These are phyloP conservation scores for Neotoxoptera formosana DNA, from an alignment of 1,140 invertebrate genomes.

Conservation along the genomic window DNA sequence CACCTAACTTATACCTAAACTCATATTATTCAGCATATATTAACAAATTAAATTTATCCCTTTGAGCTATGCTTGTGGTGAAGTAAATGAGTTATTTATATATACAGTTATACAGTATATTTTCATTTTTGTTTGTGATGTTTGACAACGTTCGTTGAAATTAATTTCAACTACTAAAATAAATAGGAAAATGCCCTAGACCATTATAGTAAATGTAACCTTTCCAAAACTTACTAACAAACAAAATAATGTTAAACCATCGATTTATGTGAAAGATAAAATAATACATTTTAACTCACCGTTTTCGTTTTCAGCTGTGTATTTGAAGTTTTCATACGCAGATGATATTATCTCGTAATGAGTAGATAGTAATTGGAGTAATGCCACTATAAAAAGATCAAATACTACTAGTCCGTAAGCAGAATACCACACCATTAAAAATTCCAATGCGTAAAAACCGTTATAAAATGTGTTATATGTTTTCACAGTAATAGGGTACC, in stretches of 20 bases:
- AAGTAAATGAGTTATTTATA: too few species aligned
- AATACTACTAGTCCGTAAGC: not conserved
- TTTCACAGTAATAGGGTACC: not conserved
- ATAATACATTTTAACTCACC: not conserved
- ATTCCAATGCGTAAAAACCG: not conserved
- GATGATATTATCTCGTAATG: not conserved
- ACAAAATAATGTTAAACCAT: not conserved
- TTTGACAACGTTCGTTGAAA: too few species aligned
- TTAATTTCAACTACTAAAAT: too few species aligned
- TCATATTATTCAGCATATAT: too few species aligned
- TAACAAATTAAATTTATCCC: too few species aligned
- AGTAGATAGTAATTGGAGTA: not conserved
- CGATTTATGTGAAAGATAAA: not conserved
- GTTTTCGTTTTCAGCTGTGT: not conserved
- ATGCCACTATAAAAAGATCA: not conserved
- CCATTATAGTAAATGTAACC: too few species aligned
- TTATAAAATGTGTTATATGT: constrained; percentile 16
- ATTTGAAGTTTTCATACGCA: not conserved
- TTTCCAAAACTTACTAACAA: not conserved
- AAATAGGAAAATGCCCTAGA: too few species aligned
- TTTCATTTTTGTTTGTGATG: too few species aligned
- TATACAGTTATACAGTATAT: too few species aligned
- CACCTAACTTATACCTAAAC: too few species aligned
- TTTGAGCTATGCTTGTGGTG: too few species aligned
- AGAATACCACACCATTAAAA: not conserved